Percentiles rank a stretch among this genome's conserved stretches.
Evolutionary conservation across 2,113 vertebrate genomes (phyloP).

Genomic region (Neotoma lepida): DNA sequence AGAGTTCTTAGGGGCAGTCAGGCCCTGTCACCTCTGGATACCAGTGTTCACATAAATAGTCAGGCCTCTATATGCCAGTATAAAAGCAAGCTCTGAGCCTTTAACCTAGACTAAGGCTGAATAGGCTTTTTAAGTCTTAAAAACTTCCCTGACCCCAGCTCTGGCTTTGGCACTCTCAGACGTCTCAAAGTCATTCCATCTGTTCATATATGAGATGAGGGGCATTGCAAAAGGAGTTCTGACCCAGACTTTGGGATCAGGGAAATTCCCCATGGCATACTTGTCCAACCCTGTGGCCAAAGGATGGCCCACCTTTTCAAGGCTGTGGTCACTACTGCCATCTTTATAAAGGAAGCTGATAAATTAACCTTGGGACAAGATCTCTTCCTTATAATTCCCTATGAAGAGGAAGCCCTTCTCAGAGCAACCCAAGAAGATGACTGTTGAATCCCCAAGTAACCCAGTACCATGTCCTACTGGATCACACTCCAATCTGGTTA

Average conservation of each 20-base stretch:
- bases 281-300: not conserved
- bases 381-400: not conserved
- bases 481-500: not conserved
- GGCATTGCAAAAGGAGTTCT: not conserved
- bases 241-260: not conserved
- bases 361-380: not conserved
- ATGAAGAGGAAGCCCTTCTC: not conserved
- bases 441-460: not conserved
- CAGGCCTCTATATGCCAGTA: not conserved
- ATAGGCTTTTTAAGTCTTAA: not conserved
- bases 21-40: not conserved
- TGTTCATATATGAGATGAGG: not conserved
- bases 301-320: not conserved
- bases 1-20: not conserved
- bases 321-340: no score
- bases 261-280: not conserved
- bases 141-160: not conserved
- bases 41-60: not conserved
- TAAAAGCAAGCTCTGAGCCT: not conserved
- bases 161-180: not conserved
- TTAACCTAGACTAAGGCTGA: not conserved
- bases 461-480: not conserved
- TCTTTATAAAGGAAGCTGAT: not conserved
- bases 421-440: not conserved
- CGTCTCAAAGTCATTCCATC: not conserved